Conservation (phyloP, 2,113 vertebrate genomes). For the Orthochromis indermauri region DNA sequence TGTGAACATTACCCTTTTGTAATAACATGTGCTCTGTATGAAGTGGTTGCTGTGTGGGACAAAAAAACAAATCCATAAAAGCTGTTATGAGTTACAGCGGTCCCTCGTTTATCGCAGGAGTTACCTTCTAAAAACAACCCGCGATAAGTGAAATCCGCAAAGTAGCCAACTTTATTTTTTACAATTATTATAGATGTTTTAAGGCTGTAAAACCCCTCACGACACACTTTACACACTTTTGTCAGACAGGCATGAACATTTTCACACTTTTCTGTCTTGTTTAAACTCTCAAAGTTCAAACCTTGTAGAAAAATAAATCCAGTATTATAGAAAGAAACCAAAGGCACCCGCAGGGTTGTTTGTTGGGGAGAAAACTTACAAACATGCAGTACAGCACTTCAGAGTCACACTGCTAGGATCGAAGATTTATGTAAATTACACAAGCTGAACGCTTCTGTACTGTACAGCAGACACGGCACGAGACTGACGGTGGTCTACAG, state of each 20-base stretch:
- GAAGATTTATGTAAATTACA: not conserved
- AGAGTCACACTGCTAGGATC: fast-evolving
- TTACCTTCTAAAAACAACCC: not conserved
- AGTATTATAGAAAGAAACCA: fast-evolving
- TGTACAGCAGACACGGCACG: not conserved
- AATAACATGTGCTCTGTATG: not conserved
- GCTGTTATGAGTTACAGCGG: not conserved
- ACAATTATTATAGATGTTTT: not conserved
- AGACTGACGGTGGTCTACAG: fast-evolving
- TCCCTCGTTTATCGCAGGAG: not conserved
- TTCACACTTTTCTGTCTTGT: not conserved
- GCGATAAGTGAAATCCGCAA: fast-evolving
- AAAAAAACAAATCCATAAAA: not conserved
- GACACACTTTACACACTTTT: not conserved
- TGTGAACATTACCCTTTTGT: not conserved
- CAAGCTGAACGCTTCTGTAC: fast-evolving
- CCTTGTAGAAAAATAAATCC: fast-evolving
- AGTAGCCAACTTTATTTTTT: not conserved
- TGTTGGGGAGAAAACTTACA: not conserved
- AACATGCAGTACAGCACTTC: fast-evolving
- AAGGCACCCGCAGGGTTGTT: not conserved
- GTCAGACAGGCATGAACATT: fast-evolving
- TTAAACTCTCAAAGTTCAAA: not conserved
- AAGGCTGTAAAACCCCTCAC: fast-evolving
- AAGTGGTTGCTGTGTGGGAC: not conserved